A percentile compares a stretch with the other conserved stretches of the same genome.
Evolutionary conservation across 2,797 vertebrate genomes (phyloP).

Genomic region (Champsocephalus esox): DNA sequence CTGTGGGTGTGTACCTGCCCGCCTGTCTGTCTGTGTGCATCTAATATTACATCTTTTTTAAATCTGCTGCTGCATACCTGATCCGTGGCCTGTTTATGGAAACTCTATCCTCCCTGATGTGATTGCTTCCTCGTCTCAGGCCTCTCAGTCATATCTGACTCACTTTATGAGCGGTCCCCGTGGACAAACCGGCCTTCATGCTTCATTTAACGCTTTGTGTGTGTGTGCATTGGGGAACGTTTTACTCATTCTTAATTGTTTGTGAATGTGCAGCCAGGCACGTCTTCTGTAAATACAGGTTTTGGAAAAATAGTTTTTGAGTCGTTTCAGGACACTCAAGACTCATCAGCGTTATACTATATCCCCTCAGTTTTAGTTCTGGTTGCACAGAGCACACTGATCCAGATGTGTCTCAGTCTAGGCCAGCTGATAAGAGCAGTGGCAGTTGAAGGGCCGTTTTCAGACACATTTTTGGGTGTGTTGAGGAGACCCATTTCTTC

Average conservation of each 20-base stretch:
- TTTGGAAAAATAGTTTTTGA: slow-evolving; percentile 17
- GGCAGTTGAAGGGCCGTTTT: slow-evolving; percentile 32
- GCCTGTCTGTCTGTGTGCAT: slow-evolving; percentile 19
- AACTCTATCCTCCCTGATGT: slow-evolving; percentile 55
- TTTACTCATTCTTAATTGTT: slow-evolving; percentile 63
- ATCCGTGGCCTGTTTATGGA: slow-evolving; percentile 62
- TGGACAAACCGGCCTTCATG: slow-evolving; percentile 65
- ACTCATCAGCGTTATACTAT: not conserved
- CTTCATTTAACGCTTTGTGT: slow-evolving; percentile 42
- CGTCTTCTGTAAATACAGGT: slow-evolving; percentile 10
- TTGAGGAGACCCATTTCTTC: slow-evolving; percentile 19
- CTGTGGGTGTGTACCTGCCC: slow-evolving; percentile 51
- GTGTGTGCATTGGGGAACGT: slow-evolving; percentile 54
- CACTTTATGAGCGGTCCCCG: slow-evolving; percentile 63
- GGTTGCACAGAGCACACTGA: not conserved
- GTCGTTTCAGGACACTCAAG: slow-evolving; percentile 12
- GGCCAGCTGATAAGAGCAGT: slow-evolving; percentile 59
- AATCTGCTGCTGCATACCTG: slow-evolving; percentile 59
- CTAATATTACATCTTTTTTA: slow-evolving; percentile 57
- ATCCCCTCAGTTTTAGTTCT: not conserved
- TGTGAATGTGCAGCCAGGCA: slow-evolving; percentile 53
- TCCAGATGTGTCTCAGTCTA: slow-evolving; percentile 21
- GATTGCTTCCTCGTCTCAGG: slow-evolving; percentile 59
- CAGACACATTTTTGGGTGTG: slow-evolving; percentile 27
- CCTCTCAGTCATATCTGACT: slow-evolving; percentile 66